A percentile compares a stretch with the other conserved stretches of the same genome.
Conservation (phyloP, 1,140 invertebrate genomes). For the Aphelinus atriplicis region DNA sequence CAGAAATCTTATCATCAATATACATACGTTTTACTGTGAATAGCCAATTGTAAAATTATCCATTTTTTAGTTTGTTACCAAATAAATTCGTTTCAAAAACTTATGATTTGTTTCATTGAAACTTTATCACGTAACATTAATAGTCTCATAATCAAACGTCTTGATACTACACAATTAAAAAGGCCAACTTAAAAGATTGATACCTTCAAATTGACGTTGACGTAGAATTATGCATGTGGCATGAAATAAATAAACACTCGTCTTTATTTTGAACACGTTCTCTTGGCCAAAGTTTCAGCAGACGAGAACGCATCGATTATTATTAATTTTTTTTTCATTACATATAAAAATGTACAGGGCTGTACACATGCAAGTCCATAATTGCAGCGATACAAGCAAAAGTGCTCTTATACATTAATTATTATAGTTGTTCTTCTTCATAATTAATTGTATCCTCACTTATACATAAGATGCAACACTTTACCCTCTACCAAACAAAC, state of each 20-base stretch:
- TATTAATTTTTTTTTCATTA: constrained; percentile 50
- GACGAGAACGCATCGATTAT: constrained; percentile 29
- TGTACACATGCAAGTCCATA: constrained; percentile 41
- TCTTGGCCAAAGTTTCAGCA: background rate
- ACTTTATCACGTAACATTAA: too few species aligned
- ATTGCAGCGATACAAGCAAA: constrained; percentile 58
- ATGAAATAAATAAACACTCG: constrained; percentile 16
- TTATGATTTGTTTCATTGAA: too few species aligned
- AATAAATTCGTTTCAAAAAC: too few species aligned
- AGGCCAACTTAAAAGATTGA: too few species aligned
- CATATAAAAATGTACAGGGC: constrained; percentile 61
- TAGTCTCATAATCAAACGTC: too few species aligned
- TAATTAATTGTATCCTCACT: constrained; percentile 52
- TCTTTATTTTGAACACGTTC: constrained; percentile 23
- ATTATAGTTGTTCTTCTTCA: constrained; percentile 52
- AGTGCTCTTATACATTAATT: constrained; percentile 57
- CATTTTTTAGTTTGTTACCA: too few species aligned
- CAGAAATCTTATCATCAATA: too few species aligned
- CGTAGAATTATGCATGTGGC: background rate
- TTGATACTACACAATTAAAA: too few species aligned
- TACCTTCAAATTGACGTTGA: too few species aligned
- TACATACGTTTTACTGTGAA: too few species aligned
- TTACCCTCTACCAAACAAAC: constrained; percentile 48
- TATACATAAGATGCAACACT: constrained; percentile 45
- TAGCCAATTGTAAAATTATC: too few species aligned